Percentiles rank a stretch among this genome's conserved stretches.
Evolutionary conservation across 2,797 vertebrate genomes (phyloP).

Genomic region (Chromis chromis): DNA sequence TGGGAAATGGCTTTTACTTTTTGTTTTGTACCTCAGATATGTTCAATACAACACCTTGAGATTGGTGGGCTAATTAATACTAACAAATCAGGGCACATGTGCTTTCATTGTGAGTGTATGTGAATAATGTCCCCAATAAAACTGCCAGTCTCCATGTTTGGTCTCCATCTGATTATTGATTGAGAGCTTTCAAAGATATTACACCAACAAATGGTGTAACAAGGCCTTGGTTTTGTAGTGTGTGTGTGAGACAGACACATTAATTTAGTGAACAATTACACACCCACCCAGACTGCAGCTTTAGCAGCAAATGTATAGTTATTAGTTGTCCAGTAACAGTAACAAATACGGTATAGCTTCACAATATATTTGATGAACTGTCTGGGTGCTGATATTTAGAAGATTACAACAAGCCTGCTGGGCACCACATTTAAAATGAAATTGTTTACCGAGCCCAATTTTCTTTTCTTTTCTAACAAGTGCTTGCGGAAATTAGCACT

Average conservation of each 20-base stretch:
- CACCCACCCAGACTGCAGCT: constrained; percentile 1
- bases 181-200: constrained; percentile 50
- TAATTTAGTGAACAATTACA: not conserved
- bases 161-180: constrained; percentile 51
- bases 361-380: not conserved
- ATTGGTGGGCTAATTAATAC: constrained; percentile 12
- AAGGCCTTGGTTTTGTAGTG: constrained; percentile 24
- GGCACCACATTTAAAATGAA: not conserved
- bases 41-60: constrained; percentile 7
- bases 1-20: constrained; percentile 11
- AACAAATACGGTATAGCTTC: not conserved
- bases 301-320: not conserved
- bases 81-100: constrained; percentile 30
- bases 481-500: not conserved
- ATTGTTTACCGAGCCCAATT: not conserved
- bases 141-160: constrained; percentile 29
- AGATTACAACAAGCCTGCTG: not conserved
- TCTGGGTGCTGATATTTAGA: not conserved
- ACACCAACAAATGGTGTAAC: constrained; percentile 37
- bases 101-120: constrained; percentile 27
- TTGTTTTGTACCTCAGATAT: constrained; percentile 15
- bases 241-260: constrained; percentile 5
- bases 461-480: not conserved
- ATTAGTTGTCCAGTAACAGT: not conserved
- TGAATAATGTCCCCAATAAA: constrained; percentile 51